Evolutionary conservation across 2,797 vertebrate species (phyloP).

Genomic region (Clarias pachynema): DNA sequence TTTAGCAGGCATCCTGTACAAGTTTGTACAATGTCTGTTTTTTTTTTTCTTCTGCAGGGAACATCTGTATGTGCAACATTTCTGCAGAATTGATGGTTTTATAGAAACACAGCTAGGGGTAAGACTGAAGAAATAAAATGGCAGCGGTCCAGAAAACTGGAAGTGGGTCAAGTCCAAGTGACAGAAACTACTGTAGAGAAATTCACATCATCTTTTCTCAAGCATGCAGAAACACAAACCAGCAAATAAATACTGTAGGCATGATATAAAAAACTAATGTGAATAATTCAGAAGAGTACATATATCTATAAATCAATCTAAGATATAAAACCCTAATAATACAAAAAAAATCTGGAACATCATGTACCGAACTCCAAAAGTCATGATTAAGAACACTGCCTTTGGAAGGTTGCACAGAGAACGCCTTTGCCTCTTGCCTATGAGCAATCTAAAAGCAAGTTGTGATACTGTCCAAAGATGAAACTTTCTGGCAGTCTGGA

Average conservation of each 20-base stretch:
- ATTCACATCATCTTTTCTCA: neutral
- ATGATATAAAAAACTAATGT: neutral
- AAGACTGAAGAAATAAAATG: no score
- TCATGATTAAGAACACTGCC: neutral
- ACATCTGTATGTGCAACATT: no score
- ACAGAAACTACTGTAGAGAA: no score
- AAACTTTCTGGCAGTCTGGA: neutral
- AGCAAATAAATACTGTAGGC: neutral
- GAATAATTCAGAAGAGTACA: neutral
- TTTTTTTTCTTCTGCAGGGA: no score
- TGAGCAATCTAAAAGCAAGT: neutral
- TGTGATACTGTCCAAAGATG: constrained; percentile 2
- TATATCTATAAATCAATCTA: constrained; percentile 3
- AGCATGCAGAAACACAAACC: constrained; percentile 5
- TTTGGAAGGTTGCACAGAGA: neutral
- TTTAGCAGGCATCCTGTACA: no score
- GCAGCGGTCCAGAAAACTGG: no score
- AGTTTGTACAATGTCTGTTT: no score
- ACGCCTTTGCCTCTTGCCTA: neutral
- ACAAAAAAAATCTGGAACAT: constrained; percentile 3
- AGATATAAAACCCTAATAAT: neutral
- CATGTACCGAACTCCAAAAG: neutral
- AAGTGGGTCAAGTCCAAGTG: no score
- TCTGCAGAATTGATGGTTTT: no score
- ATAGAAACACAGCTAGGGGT: no score